Percentiles rank a stretch among this genome's conserved stretches.
These are phyloP conservation scores for Neoitamus cyanurus DNA, from an alignment of 2,888 invertebrate species.

Conservation along the genomic window DNA sequence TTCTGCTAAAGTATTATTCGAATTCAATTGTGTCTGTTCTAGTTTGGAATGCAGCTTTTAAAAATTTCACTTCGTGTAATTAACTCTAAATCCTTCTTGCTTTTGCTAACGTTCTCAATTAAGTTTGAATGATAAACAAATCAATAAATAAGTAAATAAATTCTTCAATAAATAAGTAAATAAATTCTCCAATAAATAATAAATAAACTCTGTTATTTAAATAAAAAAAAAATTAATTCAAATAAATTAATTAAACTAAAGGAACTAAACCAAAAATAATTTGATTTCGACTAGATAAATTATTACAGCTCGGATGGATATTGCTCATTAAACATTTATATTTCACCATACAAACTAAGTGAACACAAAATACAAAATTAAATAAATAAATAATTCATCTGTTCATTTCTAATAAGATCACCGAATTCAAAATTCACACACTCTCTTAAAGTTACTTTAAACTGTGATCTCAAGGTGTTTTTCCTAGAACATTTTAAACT, in stretches of 20 bases:
- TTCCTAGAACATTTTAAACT: neutral
- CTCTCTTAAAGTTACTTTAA: neutral
- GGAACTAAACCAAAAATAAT: neutral
- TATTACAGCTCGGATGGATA: slow-evolving; percentile 17
- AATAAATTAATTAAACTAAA: neutral
- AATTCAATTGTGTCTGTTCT: slow-evolving; percentile 17
- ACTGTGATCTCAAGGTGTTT: neutral
- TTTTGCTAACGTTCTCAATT: neutral
- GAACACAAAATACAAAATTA: neutral
- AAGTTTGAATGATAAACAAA: slow-evolving; percentile 5
- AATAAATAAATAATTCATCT: neutral
- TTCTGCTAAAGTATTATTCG: slow-evolving; percentile 28
- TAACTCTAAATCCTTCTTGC: neutral
- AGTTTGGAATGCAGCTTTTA: neutral
- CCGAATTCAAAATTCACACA: slow-evolving; percentile 1
- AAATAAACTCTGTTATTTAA: slow-evolving; percentile 22
- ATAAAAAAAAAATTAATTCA: neutral
- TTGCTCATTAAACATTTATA: neutral
- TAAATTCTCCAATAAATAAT: neutral
- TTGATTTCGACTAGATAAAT: neutral
- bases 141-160: too few species aligned
- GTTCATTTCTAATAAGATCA: neutral
- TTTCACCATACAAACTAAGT: neutral
- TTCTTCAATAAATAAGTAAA: slow-evolving; percentile 24
- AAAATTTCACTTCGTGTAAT: slow-evolving; percentile 3